Conservation (phyloP, 64 coral and sea anemone species). For the Montipora capricornis region DNA sequence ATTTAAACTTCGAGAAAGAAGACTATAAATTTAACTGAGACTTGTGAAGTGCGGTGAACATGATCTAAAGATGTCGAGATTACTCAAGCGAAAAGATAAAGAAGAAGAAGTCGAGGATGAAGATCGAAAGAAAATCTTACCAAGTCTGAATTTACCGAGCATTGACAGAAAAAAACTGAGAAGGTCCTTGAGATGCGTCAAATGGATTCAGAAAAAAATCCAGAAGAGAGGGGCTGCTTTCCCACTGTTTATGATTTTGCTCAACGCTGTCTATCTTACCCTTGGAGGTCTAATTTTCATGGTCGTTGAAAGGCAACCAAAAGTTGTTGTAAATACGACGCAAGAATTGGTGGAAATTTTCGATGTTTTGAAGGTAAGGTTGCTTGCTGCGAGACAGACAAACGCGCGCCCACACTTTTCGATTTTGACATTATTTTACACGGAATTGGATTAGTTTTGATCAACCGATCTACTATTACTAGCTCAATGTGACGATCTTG, state of each 20-base stretch:
- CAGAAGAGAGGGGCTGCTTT: constrained; percentile 68
- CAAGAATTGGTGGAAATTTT: constrained; percentile 85
- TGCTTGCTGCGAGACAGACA: neutral
- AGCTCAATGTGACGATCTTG: neutral
- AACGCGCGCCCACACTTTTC: neutral
- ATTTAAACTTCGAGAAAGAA: constrained; percentile 9
- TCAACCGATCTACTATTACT: neutral
- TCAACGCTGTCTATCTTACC: constrained; percentile 76
- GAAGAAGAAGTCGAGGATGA: neutral
- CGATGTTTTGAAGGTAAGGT: constrained; percentile 79
- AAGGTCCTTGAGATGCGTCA: constrained; percentile 76
- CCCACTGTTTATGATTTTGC: constrained; percentile 75
- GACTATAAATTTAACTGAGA: neutral
- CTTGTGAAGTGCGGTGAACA: neutral
- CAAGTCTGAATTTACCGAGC: constrained; percentile 63
- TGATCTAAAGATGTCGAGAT: constrained; percentile 1
- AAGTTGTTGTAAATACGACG: constrained; percentile 63
- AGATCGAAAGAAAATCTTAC: constrained; percentile 62
- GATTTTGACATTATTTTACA: neutral
- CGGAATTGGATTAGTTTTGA: neutral
- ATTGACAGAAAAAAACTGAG: constrained; percentile 79
- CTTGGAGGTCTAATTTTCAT: constrained; percentile 89
- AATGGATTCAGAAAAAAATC: constrained; percentile 81
- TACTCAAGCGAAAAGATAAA: constrained; percentile 57
- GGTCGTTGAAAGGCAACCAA: constrained; percentile 70